Evolutionary conservation across 2,113 vertebrate species (phyloP).

Genomic region (Cynocephalus volans): DNA sequence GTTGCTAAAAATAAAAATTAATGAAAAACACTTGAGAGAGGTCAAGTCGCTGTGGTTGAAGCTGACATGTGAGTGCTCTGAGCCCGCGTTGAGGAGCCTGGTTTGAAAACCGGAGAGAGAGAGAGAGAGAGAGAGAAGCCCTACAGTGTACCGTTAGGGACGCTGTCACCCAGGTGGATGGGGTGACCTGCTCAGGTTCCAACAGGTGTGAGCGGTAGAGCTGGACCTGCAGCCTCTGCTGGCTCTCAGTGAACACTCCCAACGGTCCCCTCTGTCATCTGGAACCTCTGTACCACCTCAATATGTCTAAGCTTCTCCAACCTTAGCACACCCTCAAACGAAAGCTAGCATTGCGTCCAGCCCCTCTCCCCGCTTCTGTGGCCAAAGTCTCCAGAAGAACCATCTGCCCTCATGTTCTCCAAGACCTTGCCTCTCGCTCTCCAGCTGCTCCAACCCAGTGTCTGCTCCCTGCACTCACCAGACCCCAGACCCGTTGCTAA

Average conservation of each 20-base stretch:
- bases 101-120: neutral
- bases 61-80: neutral
- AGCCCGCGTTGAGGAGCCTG: neutral
- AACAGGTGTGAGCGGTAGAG: neutral
- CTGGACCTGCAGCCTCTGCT: neutral
- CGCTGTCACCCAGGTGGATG: neutral
- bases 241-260: neutral
- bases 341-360: neutral
- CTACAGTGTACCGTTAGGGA: neutral
- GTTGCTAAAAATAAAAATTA: neutral
- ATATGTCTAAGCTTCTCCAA: too few species aligned
- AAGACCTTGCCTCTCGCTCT: neutral
- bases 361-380: neutral
- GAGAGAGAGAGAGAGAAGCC: neutral
- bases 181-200: neutral
- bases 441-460: neutral
- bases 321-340: neutral
- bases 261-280: neutral
- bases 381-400: neutral
- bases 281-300: neutral
- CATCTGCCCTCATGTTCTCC: fast-evolving
- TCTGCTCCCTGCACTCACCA: neutral
- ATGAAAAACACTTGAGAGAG: neutral
- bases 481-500: too few species aligned
- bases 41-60: neutral